Conservation (phyloP, 1,140 invertebrate genomes). For the Phymorhynchus buccinoides region DNA sequence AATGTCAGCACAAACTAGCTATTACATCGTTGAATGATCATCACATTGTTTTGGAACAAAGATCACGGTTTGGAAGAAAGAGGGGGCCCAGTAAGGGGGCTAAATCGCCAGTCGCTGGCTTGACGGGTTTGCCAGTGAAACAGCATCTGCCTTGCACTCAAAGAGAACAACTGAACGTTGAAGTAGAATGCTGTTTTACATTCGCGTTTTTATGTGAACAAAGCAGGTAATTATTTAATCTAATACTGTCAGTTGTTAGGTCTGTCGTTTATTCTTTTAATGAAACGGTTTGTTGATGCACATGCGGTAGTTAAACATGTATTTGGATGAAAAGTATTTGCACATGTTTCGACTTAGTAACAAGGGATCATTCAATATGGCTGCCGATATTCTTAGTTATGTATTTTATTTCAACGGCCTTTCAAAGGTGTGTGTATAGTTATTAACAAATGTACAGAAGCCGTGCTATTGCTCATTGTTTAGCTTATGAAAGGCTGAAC, state of each 20-base stretch:
- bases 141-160: slow-evolving; percentile 29
- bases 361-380: slow-evolving; percentile 22
- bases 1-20: neutral
- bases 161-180: neutral
- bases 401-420: slow-evolving; percentile 7
- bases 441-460: neutral
- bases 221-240: neutral
- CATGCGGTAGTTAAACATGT: neutral
- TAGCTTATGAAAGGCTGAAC: neutral
- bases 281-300: neutral
- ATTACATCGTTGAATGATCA: neutral
- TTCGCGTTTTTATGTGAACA: neutral
- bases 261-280: neutral
- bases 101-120: neutral
- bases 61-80: neutral
- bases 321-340: slow-evolving; percentile 25
- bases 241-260: slow-evolving; percentile 9
- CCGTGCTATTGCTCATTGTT: neutral
- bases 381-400: slow-evolving; percentile 21
- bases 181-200: neutral
- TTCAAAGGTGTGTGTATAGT: neutral
- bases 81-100: slow-evolving; percentile 28
- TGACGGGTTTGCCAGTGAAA: slow-evolving; percentile 15
- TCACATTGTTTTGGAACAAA: neutral
- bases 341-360: slow-evolving; percentile 33